phyloP scores from a whole-genome alignment of 2,888 invertebrate genomes.

The Leptopterna dolabrata region DNA sequence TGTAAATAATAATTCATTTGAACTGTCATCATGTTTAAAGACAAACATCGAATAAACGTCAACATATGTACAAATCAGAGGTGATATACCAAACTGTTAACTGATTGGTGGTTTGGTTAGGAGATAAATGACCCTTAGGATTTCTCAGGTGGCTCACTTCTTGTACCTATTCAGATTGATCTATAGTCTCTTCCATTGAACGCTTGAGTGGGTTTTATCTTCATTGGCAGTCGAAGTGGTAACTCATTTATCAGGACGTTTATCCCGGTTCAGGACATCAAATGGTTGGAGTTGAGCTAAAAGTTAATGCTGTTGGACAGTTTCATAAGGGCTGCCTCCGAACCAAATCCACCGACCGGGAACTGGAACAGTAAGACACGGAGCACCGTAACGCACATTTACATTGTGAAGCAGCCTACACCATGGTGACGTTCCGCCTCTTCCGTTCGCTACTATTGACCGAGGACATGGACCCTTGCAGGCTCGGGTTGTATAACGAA shows the following conservation, averaged over 20 bases:
- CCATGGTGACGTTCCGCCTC: conserved; percentile 74
- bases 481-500: conserved; percentile 69
- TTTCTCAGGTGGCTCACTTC: not conserved
- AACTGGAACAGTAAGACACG: not conserved
- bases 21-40: not conserved
- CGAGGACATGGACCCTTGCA: conserved; percentile 72
- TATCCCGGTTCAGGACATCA: not conserved
- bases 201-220: not conserved
- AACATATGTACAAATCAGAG: not conserved
- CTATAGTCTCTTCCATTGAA: not conserved
- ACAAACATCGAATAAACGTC: not conserved
- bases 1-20: not conserved
- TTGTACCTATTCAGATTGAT: not conserved
- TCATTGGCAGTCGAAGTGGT: not conserved
- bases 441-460: conserved; percentile 71
- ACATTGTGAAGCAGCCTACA: conserved; percentile 65
- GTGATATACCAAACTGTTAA: not conserved
- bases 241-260: not conserved
- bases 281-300: not conserved
- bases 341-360: not conserved
- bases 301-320: not conserved
- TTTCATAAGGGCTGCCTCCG: not conserved
- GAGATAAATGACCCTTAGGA: not conserved
- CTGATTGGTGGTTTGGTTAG: not conserved
- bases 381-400: not conserved